These are phyloP conservation scores for Galemys pyrenaicus DNA, from an alignment of 2,113 vertebrate genomes.

Conservation along the genomic window DNA sequence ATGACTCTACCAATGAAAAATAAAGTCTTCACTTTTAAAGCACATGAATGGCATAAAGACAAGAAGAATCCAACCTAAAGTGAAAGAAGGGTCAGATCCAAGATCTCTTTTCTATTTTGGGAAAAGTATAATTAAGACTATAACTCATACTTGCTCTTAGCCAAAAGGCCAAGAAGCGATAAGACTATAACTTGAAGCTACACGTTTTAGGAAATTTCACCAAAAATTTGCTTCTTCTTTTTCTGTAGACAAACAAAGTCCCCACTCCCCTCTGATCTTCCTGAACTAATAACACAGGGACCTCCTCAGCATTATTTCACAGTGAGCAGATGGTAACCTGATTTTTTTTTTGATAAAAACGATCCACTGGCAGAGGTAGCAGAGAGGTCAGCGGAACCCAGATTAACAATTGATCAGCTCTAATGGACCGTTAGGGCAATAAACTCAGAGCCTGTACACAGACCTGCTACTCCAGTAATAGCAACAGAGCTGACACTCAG, in stretches of 20 bases:
- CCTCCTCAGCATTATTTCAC: conserved; percentile 74
- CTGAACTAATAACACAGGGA: conserved; percentile 57
- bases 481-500: conserved; percentile 80
- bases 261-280: conserved; percentile 5
- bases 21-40: not conserved
- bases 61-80: not conserved
- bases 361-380: conserved; percentile 83
- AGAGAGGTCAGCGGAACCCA: conserved; percentile 83
- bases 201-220: not conserved
- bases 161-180: too few relatives aligned
- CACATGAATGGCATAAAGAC: not conserved
- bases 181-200: not conserved
- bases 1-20: not conserved
- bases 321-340: conserved; percentile 81
- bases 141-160: too few relatives aligned
- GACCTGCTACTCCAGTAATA: conserved; percentile 83
- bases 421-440: conserved; percentile 88
- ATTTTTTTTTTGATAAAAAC: conserved; percentile 86
- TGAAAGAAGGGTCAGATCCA: not conserved
- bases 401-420: conserved; percentile 91
- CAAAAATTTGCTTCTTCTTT: not conserved
- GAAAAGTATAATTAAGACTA: not conserved
- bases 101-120: not conserved
- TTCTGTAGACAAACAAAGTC: not conserved
- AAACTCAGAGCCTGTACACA: conserved; percentile 83